phyloP scores from a whole-genome alignment of 2,797 vertebrate species.

The Gallinago solitaria region DNA sequence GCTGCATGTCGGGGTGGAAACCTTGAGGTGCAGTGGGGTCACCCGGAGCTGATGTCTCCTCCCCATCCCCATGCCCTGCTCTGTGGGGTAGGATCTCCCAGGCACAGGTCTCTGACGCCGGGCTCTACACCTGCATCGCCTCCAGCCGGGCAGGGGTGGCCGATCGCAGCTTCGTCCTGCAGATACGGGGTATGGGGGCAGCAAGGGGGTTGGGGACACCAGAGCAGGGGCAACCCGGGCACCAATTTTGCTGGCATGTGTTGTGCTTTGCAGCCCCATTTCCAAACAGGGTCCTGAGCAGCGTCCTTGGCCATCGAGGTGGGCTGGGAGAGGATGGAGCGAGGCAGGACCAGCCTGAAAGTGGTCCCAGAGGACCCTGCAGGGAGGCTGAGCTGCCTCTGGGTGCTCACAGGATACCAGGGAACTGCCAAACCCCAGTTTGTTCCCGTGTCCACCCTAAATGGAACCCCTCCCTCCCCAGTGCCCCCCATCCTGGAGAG shows the following conservation, averaged over 20 bases:
- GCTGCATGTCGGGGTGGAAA: neutral
- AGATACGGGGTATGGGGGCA: slow-evolving; percentile 80
- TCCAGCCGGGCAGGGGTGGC: slow-evolving; percentile 86
- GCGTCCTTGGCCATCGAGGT: neutral
- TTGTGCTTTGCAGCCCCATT: accelerated
- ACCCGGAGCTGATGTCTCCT: neutral
- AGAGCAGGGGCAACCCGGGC: accelerated
- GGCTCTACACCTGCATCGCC: slow-evolving; percentile 87
- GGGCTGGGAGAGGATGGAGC: neutral
- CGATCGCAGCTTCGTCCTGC: slow-evolving; percentile 83
- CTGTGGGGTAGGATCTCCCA: slow-evolving; percentile 81
- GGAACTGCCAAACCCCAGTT: neutral
- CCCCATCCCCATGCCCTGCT: accelerated
- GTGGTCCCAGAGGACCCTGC: neutral
- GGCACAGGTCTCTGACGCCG: slow-evolving; percentile 84
- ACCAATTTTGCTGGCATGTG: accelerated
- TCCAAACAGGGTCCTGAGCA: neutral
- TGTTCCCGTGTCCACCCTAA: neutral
- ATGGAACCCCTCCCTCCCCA: slow-evolving; percentile 21
- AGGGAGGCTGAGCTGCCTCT: neutral
- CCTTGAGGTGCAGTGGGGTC: neutral
- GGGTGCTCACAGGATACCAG: accelerated
- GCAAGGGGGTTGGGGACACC: neutral
- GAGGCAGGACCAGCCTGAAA: neutral
- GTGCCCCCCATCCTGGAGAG: slow-evolving; percentile 85